Percentiles rank a stretch among this genome's conserved stretches.
Conservation (phyloP, 1,140 invertebrate genomes). For the Euborellia annulipes region DNA sequence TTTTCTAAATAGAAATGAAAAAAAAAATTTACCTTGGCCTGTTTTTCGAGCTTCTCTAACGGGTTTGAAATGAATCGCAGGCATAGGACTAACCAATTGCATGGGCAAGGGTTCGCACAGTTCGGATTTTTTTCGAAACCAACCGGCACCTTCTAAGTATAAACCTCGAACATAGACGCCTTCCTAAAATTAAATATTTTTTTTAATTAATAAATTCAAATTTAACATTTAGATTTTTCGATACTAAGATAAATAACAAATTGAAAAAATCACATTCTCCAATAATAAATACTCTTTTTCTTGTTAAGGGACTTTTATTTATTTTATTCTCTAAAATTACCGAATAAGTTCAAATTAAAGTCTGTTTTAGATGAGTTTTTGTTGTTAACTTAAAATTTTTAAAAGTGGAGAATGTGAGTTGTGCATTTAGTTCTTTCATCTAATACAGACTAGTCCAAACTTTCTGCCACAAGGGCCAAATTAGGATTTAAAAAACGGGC, state of each 20-base stretch:
- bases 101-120: constrained; percentile 69
- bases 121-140: constrained; percentile 55
- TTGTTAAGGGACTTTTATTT: neutral
- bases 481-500: too few species aligned
- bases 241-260: neutral
- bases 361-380: too few species aligned
- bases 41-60: constrained; percentile 37
- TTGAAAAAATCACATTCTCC: neutral
- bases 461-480: too few species aligned
- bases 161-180: constrained; percentile 52
- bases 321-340: neutral
- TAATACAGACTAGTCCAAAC: too few species aligned
- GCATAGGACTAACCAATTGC: constrained; percentile 68
- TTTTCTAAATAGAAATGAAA: neutral
- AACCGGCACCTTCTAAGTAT: constrained; percentile 74
- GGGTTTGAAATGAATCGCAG: constrained; percentile 75
- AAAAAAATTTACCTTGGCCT: neutral
- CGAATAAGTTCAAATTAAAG: neutral
- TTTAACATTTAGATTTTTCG: neutral
- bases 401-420: too few species aligned
- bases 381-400: too few species aligned
- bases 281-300: neutral
- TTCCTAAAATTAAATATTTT: constrained; percentile 31
- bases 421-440: too few species aligned
- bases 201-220: neutral